Evolutionary conservation across 2,888 invertebrate species (phyloP).

Genomic region (Lepidonotus clava): DNA sequence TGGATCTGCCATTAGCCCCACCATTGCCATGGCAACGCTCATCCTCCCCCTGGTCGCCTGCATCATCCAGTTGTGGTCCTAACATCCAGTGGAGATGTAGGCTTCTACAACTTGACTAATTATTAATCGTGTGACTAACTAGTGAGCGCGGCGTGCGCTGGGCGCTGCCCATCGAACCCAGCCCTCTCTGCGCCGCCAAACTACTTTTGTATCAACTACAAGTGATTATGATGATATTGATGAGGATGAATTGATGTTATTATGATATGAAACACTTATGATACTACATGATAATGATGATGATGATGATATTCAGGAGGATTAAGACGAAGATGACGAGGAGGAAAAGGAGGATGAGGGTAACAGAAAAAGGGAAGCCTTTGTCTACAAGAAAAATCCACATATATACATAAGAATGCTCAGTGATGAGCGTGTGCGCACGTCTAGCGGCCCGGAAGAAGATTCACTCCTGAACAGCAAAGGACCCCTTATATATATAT

Average conservation of each 20-base stretch:
- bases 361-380: too few species aligned
- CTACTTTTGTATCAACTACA: conserved; percentile 32
- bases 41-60: conserved; percentile 33
- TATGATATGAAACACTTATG: conserved; percentile 18
- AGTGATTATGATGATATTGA: conserved; percentile 36
- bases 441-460: background rate
- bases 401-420: too few species aligned
- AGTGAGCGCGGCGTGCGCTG: background rate
- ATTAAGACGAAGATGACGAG: background rate
- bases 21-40: conserved; percentile 39
- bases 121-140: conserved; percentile 2
- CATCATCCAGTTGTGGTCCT: conserved; percentile 35
- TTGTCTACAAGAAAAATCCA: conserved; percentile 8
- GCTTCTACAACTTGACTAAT: background rate
- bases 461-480: background rate
- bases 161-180: conserved; percentile 13
- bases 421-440: background rate
- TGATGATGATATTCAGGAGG: too few species aligned
- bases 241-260: conserved; percentile 8
- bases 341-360: background rate
- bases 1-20: conserved; percentile 41
- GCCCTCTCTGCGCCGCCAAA: conserved; percentile 29
- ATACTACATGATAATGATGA: too few species aligned
- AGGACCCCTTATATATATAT: background rate
- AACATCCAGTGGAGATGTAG: conserved; percentile 39